These are phyloP conservation scores for Hypolimnas misippus DNA, from an alignment of 2,888 invertebrate species.

Conservation along the genomic window DNA sequence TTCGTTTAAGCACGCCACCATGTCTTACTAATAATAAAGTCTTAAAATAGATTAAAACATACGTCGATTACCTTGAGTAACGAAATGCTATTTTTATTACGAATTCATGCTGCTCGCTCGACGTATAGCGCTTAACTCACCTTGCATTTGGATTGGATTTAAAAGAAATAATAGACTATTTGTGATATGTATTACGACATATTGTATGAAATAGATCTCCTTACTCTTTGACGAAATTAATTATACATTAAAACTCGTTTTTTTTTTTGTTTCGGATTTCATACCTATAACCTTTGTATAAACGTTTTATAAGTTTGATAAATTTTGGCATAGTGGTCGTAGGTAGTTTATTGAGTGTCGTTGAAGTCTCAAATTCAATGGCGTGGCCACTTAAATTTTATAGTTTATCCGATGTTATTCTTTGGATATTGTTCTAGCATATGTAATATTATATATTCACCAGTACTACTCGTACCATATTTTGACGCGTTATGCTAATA, in stretches of 20 bases:
- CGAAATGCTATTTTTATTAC: constrained; percentile 47
- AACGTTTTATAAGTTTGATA: neutral
- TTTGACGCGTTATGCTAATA: too few relatives aligned
- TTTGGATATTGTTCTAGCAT: too few relatives aligned
- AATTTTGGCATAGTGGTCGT: too few relatives aligned
- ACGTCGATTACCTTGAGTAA: constrained; percentile 47
- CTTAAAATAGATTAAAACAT: constrained; percentile 43
- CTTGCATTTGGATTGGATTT: constrained; percentile 28
- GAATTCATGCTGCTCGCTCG: constrained; percentile 45
- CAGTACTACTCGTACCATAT: too few relatives aligned
- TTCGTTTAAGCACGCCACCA: constrained; percentile 9
- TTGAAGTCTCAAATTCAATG: neutral
- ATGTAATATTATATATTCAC: too few relatives aligned
- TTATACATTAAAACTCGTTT: neutral
- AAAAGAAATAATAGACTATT: constrained; percentile 8
- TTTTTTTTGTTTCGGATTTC: neutral
- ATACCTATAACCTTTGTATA: neutral
- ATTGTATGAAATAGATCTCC: neutral
- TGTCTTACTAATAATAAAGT: constrained; percentile 18
- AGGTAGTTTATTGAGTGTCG: neutral
- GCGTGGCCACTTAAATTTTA: too few relatives aligned
- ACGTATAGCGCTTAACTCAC: constrained; percentile 23
- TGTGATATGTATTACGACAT: neutral
- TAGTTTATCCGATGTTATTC: too few relatives aligned
- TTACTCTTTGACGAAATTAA: neutral